These are phyloP conservation scores for Herminia tarsipennalis DNA, from an alignment of 2,888 invertebrate species.

Conservation along the genomic window DNA sequence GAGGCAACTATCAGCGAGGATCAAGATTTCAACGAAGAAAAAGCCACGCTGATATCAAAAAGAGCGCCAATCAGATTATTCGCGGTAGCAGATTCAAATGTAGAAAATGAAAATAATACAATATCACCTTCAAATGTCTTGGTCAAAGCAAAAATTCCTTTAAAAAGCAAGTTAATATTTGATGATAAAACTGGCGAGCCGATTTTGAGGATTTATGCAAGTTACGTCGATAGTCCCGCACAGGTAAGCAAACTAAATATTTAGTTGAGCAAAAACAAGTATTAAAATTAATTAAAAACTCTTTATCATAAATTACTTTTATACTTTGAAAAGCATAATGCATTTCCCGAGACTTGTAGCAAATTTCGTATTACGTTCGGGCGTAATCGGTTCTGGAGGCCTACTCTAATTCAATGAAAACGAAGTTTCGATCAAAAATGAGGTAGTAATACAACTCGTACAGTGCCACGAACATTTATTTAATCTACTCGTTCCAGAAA, in stretches of 20 bases:
- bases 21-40: conserved; percentile 72
- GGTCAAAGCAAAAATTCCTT: conserved; percentile 75
- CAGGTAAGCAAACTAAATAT: conserved; percentile 72
- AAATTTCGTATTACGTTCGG: too few relatives aligned
- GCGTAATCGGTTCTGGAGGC: too few relatives aligned
- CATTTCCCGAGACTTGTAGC: too few relatives aligned
- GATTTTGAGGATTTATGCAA: conserved; percentile 84
- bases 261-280: too few relatives aligned
- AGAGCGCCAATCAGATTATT: conserved; percentile 68
- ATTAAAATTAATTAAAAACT: too few relatives aligned
- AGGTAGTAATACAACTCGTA: too few relatives aligned
- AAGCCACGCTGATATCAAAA: conserved; percentile 60
- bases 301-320: too few relatives aligned
- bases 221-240: conserved; percentile 67
- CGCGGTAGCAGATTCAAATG: conserved; percentile 60
- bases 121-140: conserved; percentile 52
- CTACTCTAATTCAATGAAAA: too few relatives aligned
- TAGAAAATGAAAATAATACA: conserved; percentile 38
- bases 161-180: conserved; percentile 74
- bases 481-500: too few relatives aligned
- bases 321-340: too few relatives aligned
- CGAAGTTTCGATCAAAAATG: too few relatives aligned
- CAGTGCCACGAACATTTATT: too few relatives aligned
- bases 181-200: conserved; percentile 79
- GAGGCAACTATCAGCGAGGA: conserved; percentile 77